Conservation (phyloP, 1,140 invertebrate genomes). For the Anoplophora glabripennis region DNA sequence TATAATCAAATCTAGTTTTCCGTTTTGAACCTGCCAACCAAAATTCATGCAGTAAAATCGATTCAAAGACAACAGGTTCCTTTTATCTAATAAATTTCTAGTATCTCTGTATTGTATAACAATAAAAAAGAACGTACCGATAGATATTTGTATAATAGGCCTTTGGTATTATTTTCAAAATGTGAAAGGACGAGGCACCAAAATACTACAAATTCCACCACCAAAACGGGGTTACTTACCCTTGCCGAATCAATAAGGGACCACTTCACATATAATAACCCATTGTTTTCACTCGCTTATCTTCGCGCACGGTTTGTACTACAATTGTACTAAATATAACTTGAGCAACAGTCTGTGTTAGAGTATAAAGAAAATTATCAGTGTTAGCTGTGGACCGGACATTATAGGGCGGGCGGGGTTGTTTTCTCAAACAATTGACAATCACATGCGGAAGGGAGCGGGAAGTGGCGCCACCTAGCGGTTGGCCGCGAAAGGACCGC, state of each 20-base stretch:
- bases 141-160: too few species aligned
- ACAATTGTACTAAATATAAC: constrained; percentile 1
- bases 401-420: constrained; percentile 25
- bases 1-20: too few species aligned
- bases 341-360: constrained; percentile 2
- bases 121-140: too few species aligned
- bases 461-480: constrained; percentile 19
- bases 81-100: background rate
- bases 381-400: too few species aligned
- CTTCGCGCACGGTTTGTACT: background rate
- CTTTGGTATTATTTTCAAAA: too few species aligned
- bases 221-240: constrained; percentile 17
- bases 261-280: background rate
- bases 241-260: constrained; percentile 2
- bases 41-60: background rate
- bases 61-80: background rate
- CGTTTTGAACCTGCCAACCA: too few species aligned
- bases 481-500: background rate
- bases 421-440: constrained; percentile 27
- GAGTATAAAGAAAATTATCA: too few species aligned
- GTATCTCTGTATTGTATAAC: too few species aligned
- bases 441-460: constrained; percentile 19
- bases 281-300: background rate
- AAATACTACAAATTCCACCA: background rate
- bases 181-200: too few species aligned